Percentiles rank a stretch among this genome's conserved stretches.
These are phyloP conservation scores for Siniperca obscura DNA, from an alignment of 2,797 vertebrate species.

Conservation along the genomic window DNA sequence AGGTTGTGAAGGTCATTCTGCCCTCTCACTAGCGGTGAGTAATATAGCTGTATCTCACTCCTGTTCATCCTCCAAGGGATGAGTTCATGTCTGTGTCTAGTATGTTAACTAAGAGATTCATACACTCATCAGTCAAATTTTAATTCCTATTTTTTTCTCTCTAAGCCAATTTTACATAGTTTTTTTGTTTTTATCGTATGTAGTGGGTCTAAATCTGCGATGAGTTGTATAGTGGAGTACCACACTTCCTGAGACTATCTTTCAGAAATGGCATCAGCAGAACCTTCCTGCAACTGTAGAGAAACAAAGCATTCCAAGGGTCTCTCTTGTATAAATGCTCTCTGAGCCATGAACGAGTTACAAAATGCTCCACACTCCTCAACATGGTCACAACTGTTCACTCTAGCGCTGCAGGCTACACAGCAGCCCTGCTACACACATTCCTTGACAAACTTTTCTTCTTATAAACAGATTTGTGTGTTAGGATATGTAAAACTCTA, in stretches of 20 bases:
- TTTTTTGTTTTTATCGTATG: neutral
- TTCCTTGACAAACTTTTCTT: too few relatives aligned
- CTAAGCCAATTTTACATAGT: neutral
- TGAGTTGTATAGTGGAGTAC: neutral
- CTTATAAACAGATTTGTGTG: too few relatives aligned
- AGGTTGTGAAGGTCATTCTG: conserved; percentile 24
- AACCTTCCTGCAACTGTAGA: neutral
- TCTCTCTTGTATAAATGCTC: neutral
- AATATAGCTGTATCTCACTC: neutral
- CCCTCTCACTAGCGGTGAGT: conserved; percentile 9
- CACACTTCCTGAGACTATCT: neutral
- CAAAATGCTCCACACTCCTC: neutral
- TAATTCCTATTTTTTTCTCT: neutral
- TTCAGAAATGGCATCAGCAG: neutral
- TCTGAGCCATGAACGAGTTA: neutral
- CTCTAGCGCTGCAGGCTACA: too few relatives aligned
- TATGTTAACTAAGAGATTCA: neutral
- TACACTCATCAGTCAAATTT: neutral
- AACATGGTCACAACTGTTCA: neutral
- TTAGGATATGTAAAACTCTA: too few relatives aligned
- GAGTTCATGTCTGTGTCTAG: neutral
- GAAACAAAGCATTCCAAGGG: neutral
- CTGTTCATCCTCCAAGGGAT: neutral
- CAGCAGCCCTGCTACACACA: too few relatives aligned
- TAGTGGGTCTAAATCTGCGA: neutral